Base-by-base conservation (phyloP, 2,888 invertebrate species). In the Epistrophella euchroma region DNA sequence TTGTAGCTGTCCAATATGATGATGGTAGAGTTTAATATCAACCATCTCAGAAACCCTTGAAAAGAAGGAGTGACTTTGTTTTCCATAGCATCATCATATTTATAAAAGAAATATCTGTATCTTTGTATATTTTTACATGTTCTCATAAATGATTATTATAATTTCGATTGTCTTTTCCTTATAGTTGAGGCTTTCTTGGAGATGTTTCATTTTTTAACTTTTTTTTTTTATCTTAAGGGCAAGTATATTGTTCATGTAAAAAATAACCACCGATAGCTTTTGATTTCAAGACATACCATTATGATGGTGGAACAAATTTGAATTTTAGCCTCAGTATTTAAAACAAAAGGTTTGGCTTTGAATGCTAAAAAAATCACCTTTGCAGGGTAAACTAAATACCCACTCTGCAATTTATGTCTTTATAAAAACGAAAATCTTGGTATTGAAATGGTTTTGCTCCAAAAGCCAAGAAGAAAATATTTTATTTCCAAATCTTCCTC, bases 61-160 rank as follows among this genome's bases (percentile, higher is more conserved):
- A 64, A 22, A 19, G 73, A 60, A 70, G 62, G 60, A 75, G 64
- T 66, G 71, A 52, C 25, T 70, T 47, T 70, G 60, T 45, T 37
- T 62, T 55, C 56, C 47, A 55, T 52, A 64, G 17, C 62, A 35
- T 50, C 6, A 50, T 25, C 22, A 25, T 52, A 28, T 52, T n/a
- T 52, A 52, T 52, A 52, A 52, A 25, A n/a, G 9, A 28, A 22
- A 25, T 25, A 52, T 52, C 52, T 25, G 15, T 52, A 52, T 52
- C 1, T 15, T 0, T 52, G 52, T 25, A n/a, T 52, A 52, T 52
- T 52, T 52, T 52, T 52, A 25, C 52, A 52, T 52, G 25, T 52
- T 25, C 50, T 50, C 19, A 62, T 37, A 28, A 11, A 45, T 35
- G 50, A 35, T 68, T 50, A 68, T 52, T 50, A 68, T 52, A 68